These are phyloP conservation scores for Uria aalge DNA, from an alignment of 2,113 vertebrate genomes.

Conservation along the genomic window DNA sequence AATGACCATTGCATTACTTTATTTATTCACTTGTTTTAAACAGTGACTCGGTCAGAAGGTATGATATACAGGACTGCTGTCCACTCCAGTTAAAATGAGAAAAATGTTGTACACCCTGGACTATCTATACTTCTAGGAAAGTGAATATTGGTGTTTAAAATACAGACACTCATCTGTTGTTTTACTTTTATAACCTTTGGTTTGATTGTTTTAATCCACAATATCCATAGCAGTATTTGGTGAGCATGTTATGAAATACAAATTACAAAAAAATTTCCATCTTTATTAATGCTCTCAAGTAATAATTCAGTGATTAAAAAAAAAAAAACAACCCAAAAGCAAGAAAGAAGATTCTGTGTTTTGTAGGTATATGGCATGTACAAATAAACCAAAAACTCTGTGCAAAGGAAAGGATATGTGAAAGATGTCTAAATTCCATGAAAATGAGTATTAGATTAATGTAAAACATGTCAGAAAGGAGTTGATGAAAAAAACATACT, in stretches of 20 bases:
- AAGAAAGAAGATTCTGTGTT: background rate
- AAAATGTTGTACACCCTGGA: background rate
- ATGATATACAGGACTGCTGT: background rate
- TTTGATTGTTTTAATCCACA: background rate
- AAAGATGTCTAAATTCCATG: background rate
- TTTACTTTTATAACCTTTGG: background rate
- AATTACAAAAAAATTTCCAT: accelerated
- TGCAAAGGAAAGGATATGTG: background rate
- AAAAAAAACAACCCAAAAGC: background rate
- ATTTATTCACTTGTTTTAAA: background rate
- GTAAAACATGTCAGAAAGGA: background rate
- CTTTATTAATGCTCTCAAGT: background rate
- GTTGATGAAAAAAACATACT: background rate
- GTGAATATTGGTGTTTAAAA: background rate
- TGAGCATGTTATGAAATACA: background rate
- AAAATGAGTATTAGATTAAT: background rate
- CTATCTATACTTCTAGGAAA: background rate
- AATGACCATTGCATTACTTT: background rate
- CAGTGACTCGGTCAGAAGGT: background rate
- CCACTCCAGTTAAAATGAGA: background rate
- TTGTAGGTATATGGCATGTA: background rate
- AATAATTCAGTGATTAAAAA: background rate
- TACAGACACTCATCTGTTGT: background rate
- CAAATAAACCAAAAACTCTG: background rate
- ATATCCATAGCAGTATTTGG: background rate